Evolutionary conservation across 2,888 invertebrate genomes (phyloP), one percentile per base, ranked within the genome.

Genomic region (Thymelicus acteon): DNA sequence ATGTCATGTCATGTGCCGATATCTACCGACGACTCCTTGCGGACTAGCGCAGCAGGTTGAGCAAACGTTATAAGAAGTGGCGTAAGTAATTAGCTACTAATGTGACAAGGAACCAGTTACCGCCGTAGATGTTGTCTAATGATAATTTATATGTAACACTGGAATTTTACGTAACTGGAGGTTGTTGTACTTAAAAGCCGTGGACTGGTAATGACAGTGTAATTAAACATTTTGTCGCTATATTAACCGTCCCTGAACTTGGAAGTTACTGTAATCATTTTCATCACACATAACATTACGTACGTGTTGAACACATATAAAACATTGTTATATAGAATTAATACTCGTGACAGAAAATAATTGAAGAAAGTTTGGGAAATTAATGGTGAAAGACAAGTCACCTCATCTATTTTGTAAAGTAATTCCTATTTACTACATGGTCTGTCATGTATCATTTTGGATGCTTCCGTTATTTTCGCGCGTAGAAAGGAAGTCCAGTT

Each of bases 1-100:
- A 82, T 87, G 86, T 85, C 85, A 81, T 83, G 82, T 80, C 80
- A 78, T 81, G 82, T 81, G 84, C 79, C 82, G 80, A 80, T 81
- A 80, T 82, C 78, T 79, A 80, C 78, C 78, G 77, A 77, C 75
- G 80, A 77, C 80, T 77, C 80, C 74, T 73, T 71, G 67, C 67
- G 75, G 73, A 68, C 69, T 66, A 62, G 67, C 60, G 68, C 72
- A 60, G 61, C 62, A 31, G 72, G 65, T 67, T 44, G 69, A 73
- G 65, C 69, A 72, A 69, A 72, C 66, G 60, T 62, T 72, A 75
- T 75, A 75, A 76, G 71, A 72, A 75, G 71, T 66, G 64, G 74
- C 73, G 72, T 75, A 72, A 76, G 73, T 74, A 71, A 76, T 79
- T 75, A 76, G 69, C 73, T 64, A 69, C 54, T 65, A 72, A 73